Evolutionary conservation across 2,888 invertebrate genomes (phyloP).

Genomic region (Drosophila tripunctata): DNA sequence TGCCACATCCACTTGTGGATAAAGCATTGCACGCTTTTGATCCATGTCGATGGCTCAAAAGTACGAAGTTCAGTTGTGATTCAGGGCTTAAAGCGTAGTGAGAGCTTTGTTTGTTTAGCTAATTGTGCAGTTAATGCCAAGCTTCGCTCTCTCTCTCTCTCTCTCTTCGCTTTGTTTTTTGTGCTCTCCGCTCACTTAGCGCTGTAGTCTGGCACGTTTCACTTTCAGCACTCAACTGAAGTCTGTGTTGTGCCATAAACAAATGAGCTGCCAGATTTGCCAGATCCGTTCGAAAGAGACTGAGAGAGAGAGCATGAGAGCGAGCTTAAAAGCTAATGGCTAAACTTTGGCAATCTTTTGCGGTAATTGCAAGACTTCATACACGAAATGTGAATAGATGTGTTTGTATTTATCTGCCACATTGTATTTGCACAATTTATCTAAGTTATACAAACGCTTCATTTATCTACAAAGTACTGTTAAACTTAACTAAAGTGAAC

Average conservation of each 20-base stretch:
- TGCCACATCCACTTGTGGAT: conserved; percentile 79
- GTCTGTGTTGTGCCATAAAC: conserved; percentile 17
- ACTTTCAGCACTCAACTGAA: conserved; percentile 61
- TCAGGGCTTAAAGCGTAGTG: conserved; percentile 45
- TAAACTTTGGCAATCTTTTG: conserved; percentile 24
- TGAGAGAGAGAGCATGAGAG: conserved; percentile 31
- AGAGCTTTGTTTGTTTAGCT: conserved; percentile 42
- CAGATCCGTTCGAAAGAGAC: conserved; percentile 10
- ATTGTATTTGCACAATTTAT: conserved; percentile 54
- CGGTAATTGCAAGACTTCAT: conserved; percentile 25
- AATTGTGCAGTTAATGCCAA: conserved; percentile 42
- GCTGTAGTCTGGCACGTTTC: conserved; percentile 30
- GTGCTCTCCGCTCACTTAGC: not conserved
- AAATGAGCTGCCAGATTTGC: conserved; percentile 20
- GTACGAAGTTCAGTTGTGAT: conserved; percentile 61
- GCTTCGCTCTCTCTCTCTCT: conserved; percentile 5
- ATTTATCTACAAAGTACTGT: not conserved
- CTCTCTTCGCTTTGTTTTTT: not conserved
- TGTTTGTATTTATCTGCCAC: conserved; percentile 9
- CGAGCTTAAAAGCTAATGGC: conserved; percentile 47
- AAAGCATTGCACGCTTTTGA: conserved; percentile 83
- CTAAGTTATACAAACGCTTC: conserved; percentile 35
- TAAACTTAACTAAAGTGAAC: not conserved
- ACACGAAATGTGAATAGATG: conserved; percentile 27
- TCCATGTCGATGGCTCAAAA: conserved; percentile 81